A percentile compares a stretch with the other conserved stretches of the same genome.
phyloP scores from a whole-genome alignment of 2,113 vertebrate species.

The Sinocyclocheilus maitianheensis region DNA sequence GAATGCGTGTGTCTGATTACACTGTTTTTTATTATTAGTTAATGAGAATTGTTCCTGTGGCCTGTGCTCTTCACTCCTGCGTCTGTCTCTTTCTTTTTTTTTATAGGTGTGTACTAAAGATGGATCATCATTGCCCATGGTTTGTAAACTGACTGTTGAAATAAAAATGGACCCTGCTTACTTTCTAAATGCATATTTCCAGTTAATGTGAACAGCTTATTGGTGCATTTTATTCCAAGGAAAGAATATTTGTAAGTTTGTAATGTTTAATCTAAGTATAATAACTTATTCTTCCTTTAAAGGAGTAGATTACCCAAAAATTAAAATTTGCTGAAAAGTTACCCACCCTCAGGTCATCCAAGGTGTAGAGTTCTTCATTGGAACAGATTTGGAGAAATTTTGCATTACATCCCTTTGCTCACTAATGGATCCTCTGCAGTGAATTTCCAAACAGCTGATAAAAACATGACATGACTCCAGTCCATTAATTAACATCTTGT shows the following conservation, averaged over 20 bases:
- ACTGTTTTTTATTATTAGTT: slow-evolving; percentile 27
- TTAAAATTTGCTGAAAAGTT: too few species aligned
- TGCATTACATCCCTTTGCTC: too few species aligned
- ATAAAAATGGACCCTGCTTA: not conserved
- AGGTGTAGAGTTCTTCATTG: too few species aligned
- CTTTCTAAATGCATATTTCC: not conserved
- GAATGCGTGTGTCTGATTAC: slow-evolving; percentile 29
- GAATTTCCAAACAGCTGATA: too few species aligned
- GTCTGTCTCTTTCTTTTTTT: not conserved
- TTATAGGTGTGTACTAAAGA: slow-evolving; percentile 84
- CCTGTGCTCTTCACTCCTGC: slow-evolving; percentile 3
- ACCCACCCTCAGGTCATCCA: too few species aligned
- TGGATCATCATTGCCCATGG: slow-evolving; percentile 89
- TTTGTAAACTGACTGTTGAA: slow-evolving; percentile 63
- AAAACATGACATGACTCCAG: too few species aligned
- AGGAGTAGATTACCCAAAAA: not conserved
- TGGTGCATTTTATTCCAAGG: not conserved
- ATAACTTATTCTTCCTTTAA: not conserved
- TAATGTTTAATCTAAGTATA: not conserved
- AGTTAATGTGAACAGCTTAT: not conserved
- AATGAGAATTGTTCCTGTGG: slow-evolving; percentile 41
- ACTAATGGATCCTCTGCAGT: too few species aligned
- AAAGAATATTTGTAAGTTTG: not conserved
- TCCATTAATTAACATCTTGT: too few species aligned
- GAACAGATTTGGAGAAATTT: too few species aligned